Conservation (phyloP, 2,888 invertebrate genomes). For the Drosophila cracens region DNA sequence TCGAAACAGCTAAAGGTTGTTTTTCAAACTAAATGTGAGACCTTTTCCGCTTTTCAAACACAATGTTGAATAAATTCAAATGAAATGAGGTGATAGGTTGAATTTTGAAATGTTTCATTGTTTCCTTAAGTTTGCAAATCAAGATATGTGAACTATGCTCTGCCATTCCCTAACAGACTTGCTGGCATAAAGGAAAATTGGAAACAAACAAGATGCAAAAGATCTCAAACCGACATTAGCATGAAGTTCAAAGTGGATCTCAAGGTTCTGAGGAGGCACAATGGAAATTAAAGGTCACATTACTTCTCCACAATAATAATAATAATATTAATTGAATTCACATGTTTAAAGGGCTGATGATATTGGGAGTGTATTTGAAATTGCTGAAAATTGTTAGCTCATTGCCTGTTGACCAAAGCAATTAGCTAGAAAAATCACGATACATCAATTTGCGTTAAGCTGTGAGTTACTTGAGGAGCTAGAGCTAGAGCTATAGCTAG, state of each 20-base stretch:
- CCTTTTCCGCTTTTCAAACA: conserved; percentile 26
- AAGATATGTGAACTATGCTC: background rate
- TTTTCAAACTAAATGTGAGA: conserved; percentile 9
- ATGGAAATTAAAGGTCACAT: conserved; percentile 21
- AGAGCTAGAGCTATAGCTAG: background rate
- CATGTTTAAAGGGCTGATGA: conserved; percentile 12
- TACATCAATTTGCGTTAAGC: conserved; percentile 74
- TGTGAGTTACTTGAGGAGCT: conserved; percentile 52
- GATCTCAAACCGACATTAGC: background rate
- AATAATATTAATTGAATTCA: conserved; percentile 3
- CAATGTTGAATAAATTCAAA: conserved; percentile 1
- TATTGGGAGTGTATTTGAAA: conserved; percentile 11
- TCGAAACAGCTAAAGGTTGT: conserved; percentile 20
- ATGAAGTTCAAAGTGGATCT: conserved; percentile 1
- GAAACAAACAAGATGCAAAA: background rate
- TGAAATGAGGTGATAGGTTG: background rate
- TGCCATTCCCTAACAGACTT: background rate
- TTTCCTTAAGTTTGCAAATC: background rate
- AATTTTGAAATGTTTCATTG: background rate
- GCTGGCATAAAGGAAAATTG: background rate
- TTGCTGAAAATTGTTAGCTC: conserved; percentile 26
- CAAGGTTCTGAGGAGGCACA: conserved; percentile 3
- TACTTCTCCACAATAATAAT: background rate
- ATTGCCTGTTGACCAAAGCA: conserved; percentile 57
- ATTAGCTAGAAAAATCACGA: conserved; percentile 74